These are phyloP conservation scores for Sinosuthora webbiana DNA, from an alignment of 2,113 vertebrate genomes.

Conservation along the genomic window DNA sequence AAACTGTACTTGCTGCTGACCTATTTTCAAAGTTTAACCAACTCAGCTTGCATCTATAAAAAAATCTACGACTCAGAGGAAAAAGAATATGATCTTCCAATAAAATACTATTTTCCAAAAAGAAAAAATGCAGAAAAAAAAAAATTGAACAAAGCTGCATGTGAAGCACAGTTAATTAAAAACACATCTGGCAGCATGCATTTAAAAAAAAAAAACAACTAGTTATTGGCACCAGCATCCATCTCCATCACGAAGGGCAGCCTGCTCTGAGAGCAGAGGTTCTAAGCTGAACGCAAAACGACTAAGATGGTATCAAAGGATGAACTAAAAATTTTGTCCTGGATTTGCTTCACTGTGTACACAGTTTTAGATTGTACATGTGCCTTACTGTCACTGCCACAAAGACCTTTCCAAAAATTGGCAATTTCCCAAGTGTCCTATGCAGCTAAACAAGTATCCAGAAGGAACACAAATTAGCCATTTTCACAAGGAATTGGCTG, in stretches of 20 bases:
- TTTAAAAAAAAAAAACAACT: neutral
- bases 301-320: rapidly evolving
- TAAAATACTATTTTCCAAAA: neutral
- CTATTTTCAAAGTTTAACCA: neutral
- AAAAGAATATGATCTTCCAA: neutral
- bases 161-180: neutral
- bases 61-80: neutral
- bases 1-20: neutral
- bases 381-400: neutral
- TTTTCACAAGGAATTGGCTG: neutral
- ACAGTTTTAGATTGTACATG: rapidly evolving
- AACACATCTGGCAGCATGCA: neutral
- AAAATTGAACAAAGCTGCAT: neutral
- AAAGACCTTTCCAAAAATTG: neutral
- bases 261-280: rapidly evolving
- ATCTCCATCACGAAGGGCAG: rapidly evolving
- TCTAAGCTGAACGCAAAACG: neutral
- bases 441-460: neutral
- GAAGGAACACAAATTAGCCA: neutral
- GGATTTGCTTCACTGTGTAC: neutral
- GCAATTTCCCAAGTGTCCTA: neutral
- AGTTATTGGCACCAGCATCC: neutral
- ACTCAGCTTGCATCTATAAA: neutral
- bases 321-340: neutral
- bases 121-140: neutral